phyloP scores from a whole-genome alignment of 2,797 vertebrate genomes.

The Amblyraja radiata region DNA sequence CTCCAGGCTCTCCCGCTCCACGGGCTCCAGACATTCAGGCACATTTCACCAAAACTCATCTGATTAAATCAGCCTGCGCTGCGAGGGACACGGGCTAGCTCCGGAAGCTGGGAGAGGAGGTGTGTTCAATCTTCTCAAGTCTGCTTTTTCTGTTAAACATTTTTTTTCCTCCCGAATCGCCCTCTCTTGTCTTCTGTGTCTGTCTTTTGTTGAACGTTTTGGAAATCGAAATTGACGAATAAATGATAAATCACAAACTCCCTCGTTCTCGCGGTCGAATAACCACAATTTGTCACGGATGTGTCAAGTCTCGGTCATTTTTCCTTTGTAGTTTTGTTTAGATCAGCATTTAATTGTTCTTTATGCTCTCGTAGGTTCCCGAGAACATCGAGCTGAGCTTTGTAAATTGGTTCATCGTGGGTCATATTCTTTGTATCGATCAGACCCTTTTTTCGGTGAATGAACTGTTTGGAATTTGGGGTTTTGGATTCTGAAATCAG shows the following conservation, averaged over 20 bases:
- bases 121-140: neutral
- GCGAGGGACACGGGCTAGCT: neutral
- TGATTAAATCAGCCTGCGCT: constrained; percentile 1
- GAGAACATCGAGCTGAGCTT: neutral
- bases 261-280: neutral
- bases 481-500: neutral
- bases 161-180: neutral
- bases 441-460: neutral
- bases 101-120: constrained; percentile 9
- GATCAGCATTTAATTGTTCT: neutral
- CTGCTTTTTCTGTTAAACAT: neutral
- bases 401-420: neutral
- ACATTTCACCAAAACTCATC: constrained; percentile 1
- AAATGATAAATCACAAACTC: neutral
- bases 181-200: neutral
- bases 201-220: neutral
- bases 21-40: neutral
- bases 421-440: constrained; percentile 20
- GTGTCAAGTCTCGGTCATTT: neutral
- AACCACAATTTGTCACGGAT: neutral
- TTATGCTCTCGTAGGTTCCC: neutral
- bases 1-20: neutral
- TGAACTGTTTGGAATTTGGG: neutral
- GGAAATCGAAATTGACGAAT: constrained; percentile 14
- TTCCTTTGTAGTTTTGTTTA: constrained; percentile 1